Base-by-base conservation (phyloP, 2,113 vertebrate species). In the Lota lota region DNA sequence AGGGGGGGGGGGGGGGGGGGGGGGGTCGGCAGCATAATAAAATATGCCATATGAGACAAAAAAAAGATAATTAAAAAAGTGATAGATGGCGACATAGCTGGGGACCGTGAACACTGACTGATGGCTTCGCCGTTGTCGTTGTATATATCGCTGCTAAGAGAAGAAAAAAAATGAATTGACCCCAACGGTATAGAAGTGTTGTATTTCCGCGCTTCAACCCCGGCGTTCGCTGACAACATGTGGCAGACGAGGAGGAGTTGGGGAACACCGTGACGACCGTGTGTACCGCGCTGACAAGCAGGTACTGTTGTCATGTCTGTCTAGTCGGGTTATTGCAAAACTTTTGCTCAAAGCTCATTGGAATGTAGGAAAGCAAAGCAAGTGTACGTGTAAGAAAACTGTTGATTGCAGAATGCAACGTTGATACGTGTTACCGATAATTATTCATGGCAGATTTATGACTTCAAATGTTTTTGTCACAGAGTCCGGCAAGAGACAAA, bases 51-150 rank as follows among this genome's bases (percentile, higher is more conserved):
- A 72, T 73, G 76, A 78, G 86, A 33, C 28, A 33, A 82, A 79
- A 87, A 33, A 80, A 84, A 84, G 80, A 85, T 85, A 85, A 88
- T 90, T 86, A 84, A 79, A 85, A 88, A 87, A 82, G 72, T 86
- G 83, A 90, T 83, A 76, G 81, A 88, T 87, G 80, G 74, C 50
- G 75, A 67, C 70, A 75, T 64, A 82, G 72, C 40, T 62, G 73
- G 73, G 58, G 56, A 70, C 73, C 33, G 64, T 79, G 82, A 85
- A 80, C 61, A 83, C 40, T 79, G 85, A 87, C 74, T 82, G 77
- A 88, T 88, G 82, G 79, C 72, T 69, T 66, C 77, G 80, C 73
- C 64, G 75, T 64, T 51, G 74, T 83, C 69, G 40, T 69, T 67
- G 66, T 75, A 66, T 58, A 77, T 75, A 66, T 58, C 76, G 33